phyloP scores from a whole-genome alignment of 2,797 vertebrate species.

The Acrossocheilus wenchowensis region DNA sequence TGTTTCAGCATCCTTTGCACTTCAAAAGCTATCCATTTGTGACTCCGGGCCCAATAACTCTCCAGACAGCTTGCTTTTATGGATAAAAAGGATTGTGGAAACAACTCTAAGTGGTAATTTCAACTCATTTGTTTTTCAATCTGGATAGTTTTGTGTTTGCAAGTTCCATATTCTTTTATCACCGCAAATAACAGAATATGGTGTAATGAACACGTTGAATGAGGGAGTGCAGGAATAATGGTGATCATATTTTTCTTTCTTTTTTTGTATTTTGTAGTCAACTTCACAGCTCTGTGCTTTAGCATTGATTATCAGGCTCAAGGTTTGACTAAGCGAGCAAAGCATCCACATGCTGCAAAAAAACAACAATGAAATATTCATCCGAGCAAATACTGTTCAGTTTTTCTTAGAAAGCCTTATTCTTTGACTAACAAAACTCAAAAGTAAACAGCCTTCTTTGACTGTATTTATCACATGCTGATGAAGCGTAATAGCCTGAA shows the following conservation, averaged over 20 bases:
- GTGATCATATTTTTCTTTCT: neutral
- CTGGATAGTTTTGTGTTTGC: slow-evolving; percentile 34
- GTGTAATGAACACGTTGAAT: neutral
- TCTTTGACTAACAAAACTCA: neutral
- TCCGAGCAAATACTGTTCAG: neutral
- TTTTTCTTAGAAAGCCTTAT: neutral
- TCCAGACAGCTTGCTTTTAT: slow-evolving; percentile 43
- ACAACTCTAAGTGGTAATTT: slow-evolving; percentile 45
- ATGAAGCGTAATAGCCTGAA: neutral
- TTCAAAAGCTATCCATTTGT: slow-evolving; percentile 51
- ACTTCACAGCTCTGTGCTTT: slow-evolving; percentile 14
- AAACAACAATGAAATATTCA: neutral
- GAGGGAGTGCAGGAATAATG: neutral
- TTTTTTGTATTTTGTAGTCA: neutral
- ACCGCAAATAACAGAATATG: slow-evolving; percentile 2
- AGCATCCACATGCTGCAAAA: neutral
- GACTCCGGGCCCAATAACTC: slow-evolving; percentile 40
- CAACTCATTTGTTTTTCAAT: slow-evolving; percentile 44
- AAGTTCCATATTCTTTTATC: slow-evolving; percentile 11
- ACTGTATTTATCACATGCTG: neutral
- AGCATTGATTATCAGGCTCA: slow-evolving; percentile 1
- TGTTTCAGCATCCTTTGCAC: slow-evolving; percentile 43
- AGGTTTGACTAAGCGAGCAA: neutral
- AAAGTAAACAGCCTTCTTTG: neutral
- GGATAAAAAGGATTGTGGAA: slow-evolving; percentile 35